A percentile compares a stretch with the other conserved stretches of the same genome.
phyloP scores from a whole-genome alignment of 2,113 vertebrate species.

The Lathamus discolor region DNA sequence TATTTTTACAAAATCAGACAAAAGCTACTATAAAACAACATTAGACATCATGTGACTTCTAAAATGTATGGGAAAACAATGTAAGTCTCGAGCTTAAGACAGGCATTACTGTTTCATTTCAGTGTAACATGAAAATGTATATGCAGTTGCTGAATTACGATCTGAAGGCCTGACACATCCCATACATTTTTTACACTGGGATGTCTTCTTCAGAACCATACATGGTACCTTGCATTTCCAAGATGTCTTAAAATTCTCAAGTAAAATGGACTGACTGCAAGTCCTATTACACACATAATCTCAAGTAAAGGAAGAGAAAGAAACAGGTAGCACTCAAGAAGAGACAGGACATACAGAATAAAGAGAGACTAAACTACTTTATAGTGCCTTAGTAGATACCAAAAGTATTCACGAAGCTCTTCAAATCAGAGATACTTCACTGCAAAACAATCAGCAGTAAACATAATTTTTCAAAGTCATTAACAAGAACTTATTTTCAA shows the following conservation, averaged over 20 bases:
- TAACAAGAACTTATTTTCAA: neutral
- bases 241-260: neutral
- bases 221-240: neutral
- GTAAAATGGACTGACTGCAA: neutral
- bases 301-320: neutral
- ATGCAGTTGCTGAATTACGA: neutral
- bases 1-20: neutral
- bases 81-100: neutral
- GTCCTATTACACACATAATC: neutral
- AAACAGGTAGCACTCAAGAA: neutral
- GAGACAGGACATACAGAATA: neutral
- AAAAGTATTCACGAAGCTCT: neutral
- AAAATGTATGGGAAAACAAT: neutral
- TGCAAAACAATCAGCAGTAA: neutral
- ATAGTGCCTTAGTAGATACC: neutral
- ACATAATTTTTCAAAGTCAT: neutral
- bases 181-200: neutral
- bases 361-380: neutral
- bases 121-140: neutral
- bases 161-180: neutral
- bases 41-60: neutral
- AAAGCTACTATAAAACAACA: neutral
- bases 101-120: neutral
- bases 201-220: neutral
- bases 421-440: neutral